Percentiles rank a stretch among this genome's conserved stretches.
Conservation (phyloP, 2,888 invertebrate species). For the Thysanoteuthis rhombus region DNA sequence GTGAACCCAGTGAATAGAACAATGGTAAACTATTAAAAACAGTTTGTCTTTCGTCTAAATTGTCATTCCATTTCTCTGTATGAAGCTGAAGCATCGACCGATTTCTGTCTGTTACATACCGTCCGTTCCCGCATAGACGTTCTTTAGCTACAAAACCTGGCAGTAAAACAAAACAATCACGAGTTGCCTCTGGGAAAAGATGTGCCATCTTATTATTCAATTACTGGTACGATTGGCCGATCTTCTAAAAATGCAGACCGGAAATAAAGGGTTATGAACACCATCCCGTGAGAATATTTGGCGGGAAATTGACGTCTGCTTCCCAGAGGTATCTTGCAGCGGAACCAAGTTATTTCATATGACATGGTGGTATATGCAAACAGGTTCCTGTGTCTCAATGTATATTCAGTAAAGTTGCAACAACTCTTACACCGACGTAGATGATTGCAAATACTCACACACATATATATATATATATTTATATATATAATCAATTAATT, state of each 20-base stretch:
- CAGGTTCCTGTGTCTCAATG: not conserved
- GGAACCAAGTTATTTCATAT: not conserved
- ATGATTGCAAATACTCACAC: too few species aligned
- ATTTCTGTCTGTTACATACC: too few species aligned
- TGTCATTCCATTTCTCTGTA: too few species aligned
- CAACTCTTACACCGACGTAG: too few species aligned
- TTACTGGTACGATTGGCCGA: not conserved
- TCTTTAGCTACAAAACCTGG: not conserved
- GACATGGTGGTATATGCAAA: not conserved
- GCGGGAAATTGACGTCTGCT: not conserved
- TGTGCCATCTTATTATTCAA: not conserved
- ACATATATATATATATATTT: too few species aligned
- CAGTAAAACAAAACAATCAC: not conserved
- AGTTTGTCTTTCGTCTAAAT: too few species aligned
- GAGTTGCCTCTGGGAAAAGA: not conserved
- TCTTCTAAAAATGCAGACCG: not conserved
- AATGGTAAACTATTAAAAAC: too few species aligned
- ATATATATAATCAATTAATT: not conserved
- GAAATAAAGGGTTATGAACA: not conserved
- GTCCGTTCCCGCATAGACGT: too few species aligned
- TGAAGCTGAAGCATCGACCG: too few species aligned
- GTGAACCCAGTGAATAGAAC: too few species aligned
- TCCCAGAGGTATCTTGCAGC: not conserved
- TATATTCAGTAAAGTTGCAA: not conserved
- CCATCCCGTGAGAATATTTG: not conserved